phyloP scores from a whole-genome alignment of 1,140 invertebrate genomes.

The Lepidurus packardi region DNA sequence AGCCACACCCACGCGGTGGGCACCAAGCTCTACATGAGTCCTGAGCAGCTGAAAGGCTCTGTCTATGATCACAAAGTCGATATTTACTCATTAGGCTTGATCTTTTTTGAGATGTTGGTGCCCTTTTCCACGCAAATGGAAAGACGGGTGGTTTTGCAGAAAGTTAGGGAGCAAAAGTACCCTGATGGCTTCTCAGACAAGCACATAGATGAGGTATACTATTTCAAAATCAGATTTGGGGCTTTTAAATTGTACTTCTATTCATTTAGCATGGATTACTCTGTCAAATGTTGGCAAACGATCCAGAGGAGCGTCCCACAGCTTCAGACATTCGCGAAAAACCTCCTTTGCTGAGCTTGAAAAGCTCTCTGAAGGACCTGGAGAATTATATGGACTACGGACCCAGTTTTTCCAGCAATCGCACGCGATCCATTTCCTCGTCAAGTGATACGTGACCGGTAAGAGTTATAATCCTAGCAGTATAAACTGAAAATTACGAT shows the following conservation, averaged over 20 bases:
- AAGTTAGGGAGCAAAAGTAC: constrained; percentile 60
- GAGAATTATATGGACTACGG: not conserved
- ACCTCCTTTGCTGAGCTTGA: constrained; percentile 42
- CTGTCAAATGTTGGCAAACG: constrained; percentile 64
- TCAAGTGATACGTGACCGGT: constrained; percentile 1
- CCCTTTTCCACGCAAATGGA: constrained; percentile 89
- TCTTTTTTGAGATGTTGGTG: constrained; percentile 84
- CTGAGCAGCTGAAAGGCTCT: constrained; percentile 67
- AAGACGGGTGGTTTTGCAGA: constrained; percentile 54
- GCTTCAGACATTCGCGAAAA: constrained; percentile 61
- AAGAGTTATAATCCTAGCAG: not conserved
- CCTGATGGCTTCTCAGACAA: constrained; percentile 60
- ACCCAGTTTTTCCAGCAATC: not conserved
- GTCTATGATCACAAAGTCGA: constrained; percentile 91
- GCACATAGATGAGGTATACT: constrained; percentile 62
- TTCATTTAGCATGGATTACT: constrained; percentile 63
- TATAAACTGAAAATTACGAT: not conserved
- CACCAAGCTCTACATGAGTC: constrained; percentile 94
- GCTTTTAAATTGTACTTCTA: constrained; percentile 34
- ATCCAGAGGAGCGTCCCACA: constrained; percentile 66
- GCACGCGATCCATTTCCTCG: not conserved
- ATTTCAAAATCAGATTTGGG: not conserved
- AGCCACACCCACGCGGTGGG: constrained; percentile 67
- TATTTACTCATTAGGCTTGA: constrained; percentile 90
- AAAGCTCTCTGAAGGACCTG: not conserved